phyloP scores from a whole-genome alignment of 1,140 invertebrate species.

The Lordiphosa clarofinis region DNA sequence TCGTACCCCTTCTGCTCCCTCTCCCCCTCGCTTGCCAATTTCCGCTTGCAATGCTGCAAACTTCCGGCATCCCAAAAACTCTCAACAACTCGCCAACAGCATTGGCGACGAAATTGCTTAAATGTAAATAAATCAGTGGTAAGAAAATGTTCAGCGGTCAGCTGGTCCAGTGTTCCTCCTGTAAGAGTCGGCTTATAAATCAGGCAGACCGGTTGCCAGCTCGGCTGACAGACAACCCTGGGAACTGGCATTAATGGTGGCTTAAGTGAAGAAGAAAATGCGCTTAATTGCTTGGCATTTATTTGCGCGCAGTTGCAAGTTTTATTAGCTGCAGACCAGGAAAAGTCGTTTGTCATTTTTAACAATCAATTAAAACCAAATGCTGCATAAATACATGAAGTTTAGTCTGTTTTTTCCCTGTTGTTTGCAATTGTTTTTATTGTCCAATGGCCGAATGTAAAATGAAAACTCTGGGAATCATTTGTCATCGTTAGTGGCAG shows the following conservation, averaged over 20 bases:
- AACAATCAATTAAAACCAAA: slow-evolving; percentile 76
- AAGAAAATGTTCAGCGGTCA: slow-evolving; percentile 73
- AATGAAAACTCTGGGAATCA: slow-evolving; percentile 40
- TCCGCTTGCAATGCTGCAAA: slow-evolving; percentile 68
- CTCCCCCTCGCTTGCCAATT: slow-evolving; percentile 62
- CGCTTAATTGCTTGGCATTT: slow-evolving; percentile 61
- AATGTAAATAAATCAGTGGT: slow-evolving; percentile 78
- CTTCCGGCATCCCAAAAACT: slow-evolving; percentile 44
- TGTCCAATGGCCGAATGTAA: slow-evolving; percentile 5
- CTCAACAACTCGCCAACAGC: slow-evolving; percentile 21
- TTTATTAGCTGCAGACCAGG: slow-evolving; percentile 55
- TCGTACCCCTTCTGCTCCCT: slow-evolving; percentile 22
- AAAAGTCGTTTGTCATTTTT: slow-evolving; percentile 67
- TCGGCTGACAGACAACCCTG: slow-evolving; percentile 48
- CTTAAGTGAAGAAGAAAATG: slow-evolving; percentile 57
- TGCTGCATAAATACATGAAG: slow-evolving; percentile 71
- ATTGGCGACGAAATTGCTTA: slow-evolving; percentile 73
- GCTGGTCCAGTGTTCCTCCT: slow-evolving; percentile 22
- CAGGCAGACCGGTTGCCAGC: slow-evolving; percentile 47
- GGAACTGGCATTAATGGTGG: slow-evolving; percentile 56
- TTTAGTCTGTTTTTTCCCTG: neutral
- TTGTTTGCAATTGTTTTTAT: slow-evolving; percentile 27
- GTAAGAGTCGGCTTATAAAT: slow-evolving; percentile 74
- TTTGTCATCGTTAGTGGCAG: slow-evolving; percentile 45
- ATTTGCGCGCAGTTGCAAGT: slow-evolving; percentile 42